These are phyloP conservation scores for Mechanitis mazaeus DNA, from an alignment of 2,888 invertebrate genomes.

Conservation along the genomic window DNA sequence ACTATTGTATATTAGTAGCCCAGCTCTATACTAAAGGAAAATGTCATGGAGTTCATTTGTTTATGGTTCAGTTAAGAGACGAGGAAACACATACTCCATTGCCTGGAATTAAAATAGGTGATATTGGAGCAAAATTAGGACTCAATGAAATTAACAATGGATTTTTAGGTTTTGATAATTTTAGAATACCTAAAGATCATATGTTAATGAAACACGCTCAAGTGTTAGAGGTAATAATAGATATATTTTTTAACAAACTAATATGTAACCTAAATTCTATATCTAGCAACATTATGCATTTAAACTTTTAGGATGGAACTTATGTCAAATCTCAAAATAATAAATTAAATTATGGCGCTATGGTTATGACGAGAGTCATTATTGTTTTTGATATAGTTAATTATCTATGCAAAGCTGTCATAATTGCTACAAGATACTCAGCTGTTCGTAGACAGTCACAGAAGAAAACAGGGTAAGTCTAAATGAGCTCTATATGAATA, in stretches of 20 bases:
- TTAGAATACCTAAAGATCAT: slow-evolving; percentile 88
- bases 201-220: slow-evolving; percentile 97
- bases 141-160: slow-evolving; percentile 94
- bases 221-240: slow-evolving; percentile 76
- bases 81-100: slow-evolving; percentile 91
- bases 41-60: slow-evolving; percentile 92
- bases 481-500: no score
- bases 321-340: slow-evolving; percentile 87
- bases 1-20: slow-evolving; percentile 93
- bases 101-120: slow-evolving; percentile 92
- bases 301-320: slow-evolving; percentile 82
- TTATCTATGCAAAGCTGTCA: slow-evolving; percentile 86
- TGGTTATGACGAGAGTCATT: slow-evolving; percentile 94
- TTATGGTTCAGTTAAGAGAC: slow-evolving; percentile 92
- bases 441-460: slow-evolving; percentile 92
- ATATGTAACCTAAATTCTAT: neutral
- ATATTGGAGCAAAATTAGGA: slow-evolving; percentile 95
- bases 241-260: neutral
- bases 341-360: slow-evolving; percentile 91
- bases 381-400: slow-evolving; percentile 85
- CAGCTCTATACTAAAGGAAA: slow-evolving; percentile 89
- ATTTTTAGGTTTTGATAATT: slow-evolving; percentile 89
- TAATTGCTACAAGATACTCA: slow-evolving; percentile 93
- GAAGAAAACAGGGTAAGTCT: slow-evolving; percentile 81
- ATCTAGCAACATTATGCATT: neutral